Percentiles rank a stretch among this genome's conserved stretches.
These are phyloP conservation scores for Alligator sinensis DNA, from an alignment of 2,113 vertebrate species.

Conservation along the genomic window DNA sequence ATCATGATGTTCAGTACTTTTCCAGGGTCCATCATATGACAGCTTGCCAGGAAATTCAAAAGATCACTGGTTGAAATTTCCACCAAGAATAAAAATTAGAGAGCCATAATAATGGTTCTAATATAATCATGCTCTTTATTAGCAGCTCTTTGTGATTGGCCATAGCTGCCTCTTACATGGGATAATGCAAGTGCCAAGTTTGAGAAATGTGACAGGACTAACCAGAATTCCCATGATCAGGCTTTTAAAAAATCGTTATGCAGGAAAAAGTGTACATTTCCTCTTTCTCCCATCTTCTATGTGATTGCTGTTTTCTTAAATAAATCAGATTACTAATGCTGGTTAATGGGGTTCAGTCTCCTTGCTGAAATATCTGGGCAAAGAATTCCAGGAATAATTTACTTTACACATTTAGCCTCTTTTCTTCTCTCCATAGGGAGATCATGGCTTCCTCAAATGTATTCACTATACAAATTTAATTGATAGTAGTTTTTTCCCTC, in stretches of 20 bases:
- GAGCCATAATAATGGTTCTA: neutral
- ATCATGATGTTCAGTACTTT: neutral
- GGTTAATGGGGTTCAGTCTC: too few species aligned
- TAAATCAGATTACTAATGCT: neutral
- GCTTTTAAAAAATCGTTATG: neutral
- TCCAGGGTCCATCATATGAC: neutral
- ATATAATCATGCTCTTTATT: neutral
- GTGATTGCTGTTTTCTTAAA: neutral
- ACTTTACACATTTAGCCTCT: neutral
- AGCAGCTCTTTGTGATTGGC: neutral
- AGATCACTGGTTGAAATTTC: neutral
- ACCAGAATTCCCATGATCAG: neutral
- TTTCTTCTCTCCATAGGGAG: conserved; percentile 15
- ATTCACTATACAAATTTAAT: neutral
- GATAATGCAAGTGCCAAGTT: conserved; percentile 30
- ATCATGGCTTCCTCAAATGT: neutral
- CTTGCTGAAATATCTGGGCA: neutral
- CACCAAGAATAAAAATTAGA: neutral
- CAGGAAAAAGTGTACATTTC: neutral
- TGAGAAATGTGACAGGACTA: neutral
- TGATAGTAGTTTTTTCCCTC: neutral
- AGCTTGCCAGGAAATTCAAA: conserved; percentile 10
- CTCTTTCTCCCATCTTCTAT: neutral
- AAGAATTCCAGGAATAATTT: neutral
- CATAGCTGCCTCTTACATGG: neutral